These are phyloP conservation scores for Acrocephalus kingi DNA, from an alignment of 2,113 vertebrate genomes.

Conservation along the genomic window DNA sequence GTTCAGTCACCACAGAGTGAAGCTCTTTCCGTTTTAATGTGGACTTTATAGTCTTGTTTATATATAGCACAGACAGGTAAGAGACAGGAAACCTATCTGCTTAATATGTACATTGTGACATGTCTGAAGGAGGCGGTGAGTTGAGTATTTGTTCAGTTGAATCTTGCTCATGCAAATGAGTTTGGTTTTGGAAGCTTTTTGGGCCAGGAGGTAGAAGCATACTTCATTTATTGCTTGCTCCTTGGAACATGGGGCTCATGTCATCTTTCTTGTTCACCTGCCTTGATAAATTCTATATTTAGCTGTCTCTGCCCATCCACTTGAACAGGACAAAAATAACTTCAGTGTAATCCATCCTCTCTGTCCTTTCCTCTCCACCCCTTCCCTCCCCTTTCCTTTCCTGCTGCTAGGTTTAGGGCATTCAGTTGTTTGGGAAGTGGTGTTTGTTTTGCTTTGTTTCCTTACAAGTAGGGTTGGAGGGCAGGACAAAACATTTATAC, in stretches of 20 bases:
- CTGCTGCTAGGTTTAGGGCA: constrained; percentile 2
- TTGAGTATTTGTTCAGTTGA: neutral
- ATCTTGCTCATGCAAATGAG: neutral
- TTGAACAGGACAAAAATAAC: constrained; percentile 60
- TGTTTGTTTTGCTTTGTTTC: constrained; percentile 47
- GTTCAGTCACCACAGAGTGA: neutral
- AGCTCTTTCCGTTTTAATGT: neutral
- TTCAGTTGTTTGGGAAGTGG: constrained; percentile 30
- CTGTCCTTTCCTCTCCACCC: constrained; percentile 31
- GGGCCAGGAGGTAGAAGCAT: neutral
- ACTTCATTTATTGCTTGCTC: neutral
- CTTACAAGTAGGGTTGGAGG: neutral
- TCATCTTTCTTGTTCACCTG: constrained; percentile 56
- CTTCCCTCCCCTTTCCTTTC: constrained; percentile 52
- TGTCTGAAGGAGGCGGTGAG: neutral
- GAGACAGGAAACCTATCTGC: constrained; percentile 24
- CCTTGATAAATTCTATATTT: constrained; percentile 56
- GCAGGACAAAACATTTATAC: neutral
- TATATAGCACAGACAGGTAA: constrained; percentile 34
- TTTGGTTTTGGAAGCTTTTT: neutral
- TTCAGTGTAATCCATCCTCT: constrained; percentile 49
- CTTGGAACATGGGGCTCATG: neutral
- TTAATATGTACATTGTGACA: neutral
- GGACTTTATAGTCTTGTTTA: neutral
- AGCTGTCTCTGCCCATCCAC: constrained; percentile 31